Conservation (phyloP, 2,797 vertebrate species). For the Euphonia xanthogaster region DNA sequence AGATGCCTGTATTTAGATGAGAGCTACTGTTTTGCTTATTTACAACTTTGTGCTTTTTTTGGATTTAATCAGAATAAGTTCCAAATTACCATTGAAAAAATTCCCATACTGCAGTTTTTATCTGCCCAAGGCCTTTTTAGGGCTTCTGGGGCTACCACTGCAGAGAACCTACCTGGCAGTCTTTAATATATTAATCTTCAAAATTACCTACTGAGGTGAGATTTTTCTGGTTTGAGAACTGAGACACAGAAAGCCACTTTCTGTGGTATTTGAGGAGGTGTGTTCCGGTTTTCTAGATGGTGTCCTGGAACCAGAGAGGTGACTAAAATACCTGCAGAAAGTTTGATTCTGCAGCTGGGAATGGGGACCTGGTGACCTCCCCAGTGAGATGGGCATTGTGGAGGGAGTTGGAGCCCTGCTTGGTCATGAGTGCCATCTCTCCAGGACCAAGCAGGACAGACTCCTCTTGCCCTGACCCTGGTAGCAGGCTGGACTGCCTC, state of each 20-base stretch:
- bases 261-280: neutral
- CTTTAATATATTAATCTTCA: neutral
- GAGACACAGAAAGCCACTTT: neutral
- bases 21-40: neutral
- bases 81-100: neutral
- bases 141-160: neutral
- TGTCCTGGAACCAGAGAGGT: neutral
- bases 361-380: neutral
- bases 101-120: neutral
- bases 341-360: neutral
- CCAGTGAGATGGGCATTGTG: neutral
- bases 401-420: neutral
- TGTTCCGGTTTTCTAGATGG: neutral
- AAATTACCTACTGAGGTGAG: neutral
- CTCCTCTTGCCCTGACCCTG: neutral
- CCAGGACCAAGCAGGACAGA: neutral
- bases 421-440: fast-evolving
- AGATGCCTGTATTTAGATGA: neutral
- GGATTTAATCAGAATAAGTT: neutral
- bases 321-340: neutral
- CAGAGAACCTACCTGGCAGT: neutral
- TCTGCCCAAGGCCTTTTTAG: neutral
- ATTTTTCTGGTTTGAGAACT: neutral
- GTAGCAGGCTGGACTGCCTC: neutral
- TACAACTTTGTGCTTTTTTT: neutral